Percentiles rank a stretch among this genome's conserved stretches.
These are phyloP conservation scores for Poecilia picta DNA, from an alignment of 2,797 vertebrate species.

Conservation along the genomic window DNA sequence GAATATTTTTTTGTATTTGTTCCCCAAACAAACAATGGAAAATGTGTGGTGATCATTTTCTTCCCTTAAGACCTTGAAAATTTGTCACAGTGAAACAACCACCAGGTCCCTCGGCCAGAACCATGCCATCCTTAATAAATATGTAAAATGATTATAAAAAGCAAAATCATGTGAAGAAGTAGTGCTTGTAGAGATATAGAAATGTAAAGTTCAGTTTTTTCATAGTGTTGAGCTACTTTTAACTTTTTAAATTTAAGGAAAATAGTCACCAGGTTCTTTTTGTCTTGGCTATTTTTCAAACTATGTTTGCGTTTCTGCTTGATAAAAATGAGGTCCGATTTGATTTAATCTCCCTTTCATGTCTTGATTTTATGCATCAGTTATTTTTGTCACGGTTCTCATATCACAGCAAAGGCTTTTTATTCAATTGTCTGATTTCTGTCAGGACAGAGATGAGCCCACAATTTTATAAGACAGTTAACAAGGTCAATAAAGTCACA, in stretches of 20 bases:
- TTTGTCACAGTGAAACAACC: neutral
- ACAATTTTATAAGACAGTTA: neutral
- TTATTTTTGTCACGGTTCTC: neutral
- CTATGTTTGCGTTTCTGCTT: neutral
- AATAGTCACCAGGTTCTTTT: neutral
- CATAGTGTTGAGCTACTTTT: neutral
- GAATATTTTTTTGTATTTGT: neutral
- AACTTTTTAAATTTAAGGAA: neutral
- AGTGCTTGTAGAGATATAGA: neutral
- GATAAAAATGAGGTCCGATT: neutral
- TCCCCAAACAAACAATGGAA: neutral
- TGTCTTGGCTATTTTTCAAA: neutral
- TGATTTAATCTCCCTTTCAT: neutral
- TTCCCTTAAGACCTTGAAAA: neutral
- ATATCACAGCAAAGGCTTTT: neutral
- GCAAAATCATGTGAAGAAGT: neutral
- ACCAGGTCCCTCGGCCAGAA: neutral
- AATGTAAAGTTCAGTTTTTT: neutral
- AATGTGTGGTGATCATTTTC: neutral
- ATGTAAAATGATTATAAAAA: neutral
- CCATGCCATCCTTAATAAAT: neutral
- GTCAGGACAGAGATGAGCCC: neutral
- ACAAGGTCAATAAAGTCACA: neutral
- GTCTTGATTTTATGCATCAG: too few species aligned
- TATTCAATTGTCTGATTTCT: neutral